phyloP scores from a whole-genome alignment of 2,113 vertebrate genomes.

The Oreochromis tanganicae region DNA sequence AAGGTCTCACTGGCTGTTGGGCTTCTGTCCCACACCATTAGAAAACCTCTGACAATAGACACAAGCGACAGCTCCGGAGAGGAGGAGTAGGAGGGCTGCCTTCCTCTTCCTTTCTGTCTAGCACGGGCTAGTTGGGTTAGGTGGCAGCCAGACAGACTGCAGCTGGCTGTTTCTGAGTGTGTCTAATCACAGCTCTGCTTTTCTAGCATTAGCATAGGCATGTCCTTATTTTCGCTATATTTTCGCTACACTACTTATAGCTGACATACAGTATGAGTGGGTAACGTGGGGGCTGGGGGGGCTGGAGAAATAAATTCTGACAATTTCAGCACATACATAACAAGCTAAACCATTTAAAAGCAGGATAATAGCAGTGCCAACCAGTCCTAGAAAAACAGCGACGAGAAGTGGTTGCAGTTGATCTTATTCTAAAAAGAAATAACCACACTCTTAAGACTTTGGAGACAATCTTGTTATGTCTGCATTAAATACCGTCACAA shows the following conservation, averaged over 20 bases:
- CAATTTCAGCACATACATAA: constrained; percentile 37
- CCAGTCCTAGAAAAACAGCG: background rate
- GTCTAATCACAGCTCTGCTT: constrained; percentile 21
- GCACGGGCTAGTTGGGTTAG: background rate
- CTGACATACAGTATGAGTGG: constrained; percentile 34
- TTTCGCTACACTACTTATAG: constrained; percentile 23
- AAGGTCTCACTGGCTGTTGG: background rate
- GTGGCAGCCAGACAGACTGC: constrained; percentile 6
- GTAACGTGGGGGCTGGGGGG: constrained; percentile 12
- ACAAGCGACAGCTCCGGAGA: constrained; percentile 4
- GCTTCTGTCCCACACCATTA: constrained; percentile 29
- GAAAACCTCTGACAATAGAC: background rate
- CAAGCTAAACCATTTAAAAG: background rate
- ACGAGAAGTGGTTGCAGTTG: background rate
- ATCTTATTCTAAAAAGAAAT: background rate
- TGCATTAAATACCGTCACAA: background rate
- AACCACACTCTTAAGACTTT: background rate
- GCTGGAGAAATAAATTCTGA: constrained; percentile 42
- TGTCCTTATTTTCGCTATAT: constrained; percentile 5
- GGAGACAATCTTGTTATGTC: background rate
- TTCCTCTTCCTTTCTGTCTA: background rate
- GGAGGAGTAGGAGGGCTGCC: background rate
- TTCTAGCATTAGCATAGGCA: background rate
- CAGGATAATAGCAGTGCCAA: background rate
- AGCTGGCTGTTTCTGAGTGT: constrained; percentile 22